Base-by-base conservation (phyloP, 1,140 invertebrate genomes). In the Tribolium madens region DNA sequence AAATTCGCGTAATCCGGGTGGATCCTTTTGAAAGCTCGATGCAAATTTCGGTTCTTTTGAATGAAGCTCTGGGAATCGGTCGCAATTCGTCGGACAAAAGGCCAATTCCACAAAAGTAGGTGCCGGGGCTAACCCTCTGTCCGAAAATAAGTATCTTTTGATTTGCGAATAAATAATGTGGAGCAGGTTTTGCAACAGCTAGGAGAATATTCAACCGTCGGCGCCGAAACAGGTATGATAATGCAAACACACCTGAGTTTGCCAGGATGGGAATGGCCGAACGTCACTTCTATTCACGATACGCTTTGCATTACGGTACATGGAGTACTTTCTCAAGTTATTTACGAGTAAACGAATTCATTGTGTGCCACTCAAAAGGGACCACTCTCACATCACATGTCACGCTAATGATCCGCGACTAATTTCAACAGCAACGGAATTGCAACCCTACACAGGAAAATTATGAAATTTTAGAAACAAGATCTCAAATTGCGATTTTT, bases 301-400 rank as follows among this genome's bases (percentile, higher is more conserved):
- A n/a, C 18, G 57, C 47, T 71, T 71, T 48, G 42, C 68, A 71
- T 71, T 71, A 71, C 68, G 68, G 68, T 71, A 71, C 68, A 71
- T 71, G 68, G 68, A 71, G 68, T 71, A 71, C 68, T 71, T 71
- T 71, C 68, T 71, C 68, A 71, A 71, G 42, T 71, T 71, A 71
- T 71, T 71, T 71, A 71, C 68, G 68, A 71, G 68, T 71, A 71
- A 71, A 71, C 68, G 68, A 71, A 71, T 71, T 71, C 68, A 71
- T 71, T 71, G 68, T 71, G 47, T 71, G 13, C 68, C 36, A 50
- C 47, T 50, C 47, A 71, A 14, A 26, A 71, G 36, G 68, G 68
- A 47, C 57, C 57, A 64, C 57, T 31, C 1, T 33, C n/a, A 12
- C 26, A 17, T 46, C 64, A 71, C 47, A 47, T 70, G 31, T 71